Conservation (phyloP, 1,140 invertebrate species). For the Laodelphax striatellus region DNA sequence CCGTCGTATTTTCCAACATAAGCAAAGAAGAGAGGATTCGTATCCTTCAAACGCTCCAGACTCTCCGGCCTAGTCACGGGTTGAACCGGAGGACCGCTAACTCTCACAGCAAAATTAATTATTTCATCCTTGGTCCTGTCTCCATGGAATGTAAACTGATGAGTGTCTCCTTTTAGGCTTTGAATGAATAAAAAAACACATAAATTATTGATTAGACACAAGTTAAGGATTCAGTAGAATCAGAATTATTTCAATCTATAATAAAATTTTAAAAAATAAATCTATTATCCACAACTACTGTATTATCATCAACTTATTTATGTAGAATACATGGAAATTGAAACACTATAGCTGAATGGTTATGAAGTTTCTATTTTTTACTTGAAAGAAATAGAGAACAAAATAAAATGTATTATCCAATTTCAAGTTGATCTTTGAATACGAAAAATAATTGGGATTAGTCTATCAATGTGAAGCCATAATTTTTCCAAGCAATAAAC, state of each 20-base stretch:
- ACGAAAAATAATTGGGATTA: too few species aligned
- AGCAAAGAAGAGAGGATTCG: constrained; percentile 75
- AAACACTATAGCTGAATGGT: too few species aligned
- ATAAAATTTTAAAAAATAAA: too few species aligned
- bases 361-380: too few species aligned
- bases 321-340: too few species aligned
- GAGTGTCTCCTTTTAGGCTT: constrained; percentile 73
- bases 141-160: constrained; percentile 70
- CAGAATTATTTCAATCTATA: constrained; percentile 1
- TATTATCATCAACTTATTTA: too few species aligned
- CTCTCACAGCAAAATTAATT: constrained; percentile 81
- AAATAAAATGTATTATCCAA: too few species aligned
- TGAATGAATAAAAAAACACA: constrained; percentile 21
- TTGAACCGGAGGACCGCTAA: constrained; percentile 77
- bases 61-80: constrained; percentile 63
- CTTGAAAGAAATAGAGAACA: too few species aligned
- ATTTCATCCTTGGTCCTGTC: constrained; percentile 87
- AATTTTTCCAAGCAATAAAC: too few species aligned
- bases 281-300: too few species aligned
- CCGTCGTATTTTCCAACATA: constrained; percentile 66
- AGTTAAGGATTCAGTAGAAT: neutral
- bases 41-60: constrained; percentile 58
- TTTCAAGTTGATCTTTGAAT: too few species aligned
- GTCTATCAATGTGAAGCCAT: too few species aligned
- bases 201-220: neutral